Percentiles rank a stretch among this genome's conserved stretches.
Conservation (phyloP, 1,140 invertebrate species). For the Antheraea pernyi region DNA sequence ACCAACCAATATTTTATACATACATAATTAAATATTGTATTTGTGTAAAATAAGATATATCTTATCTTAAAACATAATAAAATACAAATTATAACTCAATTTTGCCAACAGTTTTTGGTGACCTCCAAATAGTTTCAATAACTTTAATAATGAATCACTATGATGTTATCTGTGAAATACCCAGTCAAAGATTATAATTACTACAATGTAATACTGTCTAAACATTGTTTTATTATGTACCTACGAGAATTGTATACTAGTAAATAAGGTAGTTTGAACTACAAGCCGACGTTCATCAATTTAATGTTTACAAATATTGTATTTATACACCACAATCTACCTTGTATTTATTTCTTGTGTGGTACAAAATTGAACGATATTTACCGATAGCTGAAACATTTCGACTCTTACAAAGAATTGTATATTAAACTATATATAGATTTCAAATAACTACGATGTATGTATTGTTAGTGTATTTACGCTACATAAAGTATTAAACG, state of each 20-base stretch:
- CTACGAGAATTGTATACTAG: too few relatives aligned
- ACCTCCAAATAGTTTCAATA: too few relatives aligned
- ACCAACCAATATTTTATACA: neutral
- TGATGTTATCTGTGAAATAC: too few relatives aligned
- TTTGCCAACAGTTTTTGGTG: too few relatives aligned
- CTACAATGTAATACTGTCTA: neutral
- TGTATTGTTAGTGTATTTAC: slow-evolving; percentile 73
- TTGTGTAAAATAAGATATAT: too few relatives aligned
- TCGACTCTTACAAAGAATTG: slow-evolving; percentile 53
- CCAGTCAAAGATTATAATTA: neutral
- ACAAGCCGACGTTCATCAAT: too few relatives aligned
- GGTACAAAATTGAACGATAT: neutral
- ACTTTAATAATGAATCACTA: too few relatives aligned
- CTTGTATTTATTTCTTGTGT: neutral
- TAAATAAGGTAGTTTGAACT: too few relatives aligned
- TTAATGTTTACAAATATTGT: too few relatives aligned
- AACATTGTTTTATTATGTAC: neutral
- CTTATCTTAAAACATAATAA: too few relatives aligned
- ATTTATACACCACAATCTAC: too few relatives aligned
- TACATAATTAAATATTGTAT: neutral
- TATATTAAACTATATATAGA: slow-evolving; percentile 46
- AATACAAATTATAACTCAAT: too few relatives aligned
- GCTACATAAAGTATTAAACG: slow-evolving; percentile 63
- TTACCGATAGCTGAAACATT: neutral
- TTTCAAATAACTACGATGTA: slow-evolving; percentile 45